A percentile compares a stretch with the other conserved stretches of the same genome.
phyloP scores from a whole-genome alignment of 2,113 vertebrate genomes.

The Amphiprion percula region DNA sequence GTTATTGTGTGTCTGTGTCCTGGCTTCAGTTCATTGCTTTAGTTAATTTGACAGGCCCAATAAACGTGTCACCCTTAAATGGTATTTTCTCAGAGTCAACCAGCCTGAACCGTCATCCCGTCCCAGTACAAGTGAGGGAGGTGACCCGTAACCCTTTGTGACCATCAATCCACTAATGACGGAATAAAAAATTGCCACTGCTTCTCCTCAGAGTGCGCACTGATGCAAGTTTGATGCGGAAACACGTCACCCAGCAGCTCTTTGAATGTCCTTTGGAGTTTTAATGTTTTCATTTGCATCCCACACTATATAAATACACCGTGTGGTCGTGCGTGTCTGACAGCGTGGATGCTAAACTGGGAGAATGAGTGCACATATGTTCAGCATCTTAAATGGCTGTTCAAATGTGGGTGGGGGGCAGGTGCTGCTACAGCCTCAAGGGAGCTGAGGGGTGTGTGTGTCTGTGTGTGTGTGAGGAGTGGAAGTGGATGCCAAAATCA shows the following conservation, averaged over 20 bases:
- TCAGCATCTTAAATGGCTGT: slow-evolving; percentile 71
- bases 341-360: slow-evolving; percentile 57
- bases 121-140: slow-evolving; percentile 69
- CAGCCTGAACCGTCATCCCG: slow-evolving; percentile 92
- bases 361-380: slow-evolving; percentile 74
- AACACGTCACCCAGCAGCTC: slow-evolving; percentile 32
- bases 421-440: slow-evolving; percentile 72
- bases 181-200: background rate
- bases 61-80: slow-evolving; percentile 83
- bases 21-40: slow-evolving; percentile 75
- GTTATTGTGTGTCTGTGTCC: slow-evolving; percentile 64
- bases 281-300: slow-evolving; percentile 47
- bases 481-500: slow-evolving; percentile 79
- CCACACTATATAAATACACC: slow-evolving; percentile 45
- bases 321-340: slow-evolving; percentile 53
- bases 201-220: too few species aligned
- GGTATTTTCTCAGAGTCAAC: slow-evolving; percentile 91
- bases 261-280: slow-evolving; percentile 38
- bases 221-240: slow-evolving; percentile 28
- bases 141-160: slow-evolving; percentile 69
- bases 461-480: slow-evolving; percentile 30
- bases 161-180: slow-evolving; percentile 61
- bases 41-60: slow-evolving; percentile 85
- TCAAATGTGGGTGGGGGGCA: slow-evolving; percentile 77
- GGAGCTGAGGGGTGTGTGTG: slow-evolving; percentile 36